Base-by-base conservation (phyloP, 2,888 invertebrate genomes). In the Formica aserva region DNA sequence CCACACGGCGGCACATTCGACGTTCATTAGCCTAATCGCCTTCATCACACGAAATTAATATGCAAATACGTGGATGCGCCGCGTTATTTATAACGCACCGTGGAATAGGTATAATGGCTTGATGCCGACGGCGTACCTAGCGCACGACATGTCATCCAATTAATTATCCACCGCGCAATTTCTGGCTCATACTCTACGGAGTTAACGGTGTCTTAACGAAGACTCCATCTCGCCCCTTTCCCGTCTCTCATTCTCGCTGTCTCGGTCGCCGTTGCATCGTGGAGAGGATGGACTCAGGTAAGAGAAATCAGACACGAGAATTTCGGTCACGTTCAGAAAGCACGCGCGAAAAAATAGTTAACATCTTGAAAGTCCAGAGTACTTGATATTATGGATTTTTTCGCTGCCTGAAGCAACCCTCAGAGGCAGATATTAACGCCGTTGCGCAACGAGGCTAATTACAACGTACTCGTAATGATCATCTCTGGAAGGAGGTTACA, bases 41-140 rank as follows among this genome's bases (percentile, higher is more conserved):
- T 92, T 92, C 92, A 93, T 93, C 92, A 93, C 91, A 91, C 86
- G 90, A 91, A 93, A 93, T 93, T 93, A 93, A 93, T 93, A 93
- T 93, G 93, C 92, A 93, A 93, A 93, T 93, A 92, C 91, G 89
- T 86, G 90, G 89, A 91, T 90, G 91, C 89, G 84, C 85, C 89
- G 87, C 86, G 92, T 92, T 92, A 92, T 93, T 92, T 92, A 91
- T 91, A 91, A 89, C 86, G 85, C 86, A 87, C 83, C 85, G 80
- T 86, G 83, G 87, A 91, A 90, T 90, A 87, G 88, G 86, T 88
- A 91, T 88, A 90, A 90, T 88, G 90, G 41, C 62, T 72, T 83
- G 71, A 74, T 81, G 86, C 86, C 83, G 88, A 83, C 66, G 86
- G 85, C 86, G 85, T 85, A 87, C 86, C 86, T 71, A 83, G 87